These are phyloP conservation scores for Neostethus bicornis DNA, from an alignment of 2,797 vertebrate genomes.

Conservation along the genomic window DNA sequence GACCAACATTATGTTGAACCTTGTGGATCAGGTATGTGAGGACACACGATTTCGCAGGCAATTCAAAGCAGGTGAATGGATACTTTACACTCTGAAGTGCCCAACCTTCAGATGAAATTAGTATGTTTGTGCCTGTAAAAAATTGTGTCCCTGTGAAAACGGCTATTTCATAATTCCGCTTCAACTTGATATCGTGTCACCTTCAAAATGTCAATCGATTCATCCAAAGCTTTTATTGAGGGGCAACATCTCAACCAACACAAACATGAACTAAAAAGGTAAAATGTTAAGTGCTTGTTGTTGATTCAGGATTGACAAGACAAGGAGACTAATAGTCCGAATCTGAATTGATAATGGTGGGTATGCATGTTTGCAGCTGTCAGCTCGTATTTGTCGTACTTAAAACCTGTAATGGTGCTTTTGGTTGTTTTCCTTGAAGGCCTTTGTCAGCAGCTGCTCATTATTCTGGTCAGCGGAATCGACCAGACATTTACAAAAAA, in stretches of 20 bases:
- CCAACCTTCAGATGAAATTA: too few relatives aligned
- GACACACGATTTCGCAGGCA: too few relatives aligned
- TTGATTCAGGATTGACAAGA: background rate
- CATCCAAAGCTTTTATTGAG: background rate
- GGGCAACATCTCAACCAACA: background rate
- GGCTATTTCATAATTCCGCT: too few relatives aligned
- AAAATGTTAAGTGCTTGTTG: background rate
- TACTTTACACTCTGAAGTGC: too few relatives aligned
- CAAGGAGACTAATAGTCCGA: background rate
- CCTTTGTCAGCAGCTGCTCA: conserved; percentile 49
- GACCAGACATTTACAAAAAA: conserved; percentile 41
- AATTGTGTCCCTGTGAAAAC: too few relatives aligned
- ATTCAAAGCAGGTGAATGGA: too few relatives aligned
- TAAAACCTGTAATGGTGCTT: conserved; percentile 17
- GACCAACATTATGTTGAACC: too few relatives aligned
- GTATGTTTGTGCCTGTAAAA: too few relatives aligned
- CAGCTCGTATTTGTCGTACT: conserved; percentile 5
- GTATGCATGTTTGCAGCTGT: background rate
- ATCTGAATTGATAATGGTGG: background rate
- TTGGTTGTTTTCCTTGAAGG: conserved; percentile 16
- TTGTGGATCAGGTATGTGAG: too few relatives aligned
- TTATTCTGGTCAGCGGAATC: conserved; percentile 32
- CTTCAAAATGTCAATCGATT: background rate
- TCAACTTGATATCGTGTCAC: too few relatives aligned
- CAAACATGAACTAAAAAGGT: background rate